These are phyloP conservation scores for Himalopsyche phryganea DNA, from an alignment of 1,140 invertebrate species.

Conservation along the genomic window DNA sequence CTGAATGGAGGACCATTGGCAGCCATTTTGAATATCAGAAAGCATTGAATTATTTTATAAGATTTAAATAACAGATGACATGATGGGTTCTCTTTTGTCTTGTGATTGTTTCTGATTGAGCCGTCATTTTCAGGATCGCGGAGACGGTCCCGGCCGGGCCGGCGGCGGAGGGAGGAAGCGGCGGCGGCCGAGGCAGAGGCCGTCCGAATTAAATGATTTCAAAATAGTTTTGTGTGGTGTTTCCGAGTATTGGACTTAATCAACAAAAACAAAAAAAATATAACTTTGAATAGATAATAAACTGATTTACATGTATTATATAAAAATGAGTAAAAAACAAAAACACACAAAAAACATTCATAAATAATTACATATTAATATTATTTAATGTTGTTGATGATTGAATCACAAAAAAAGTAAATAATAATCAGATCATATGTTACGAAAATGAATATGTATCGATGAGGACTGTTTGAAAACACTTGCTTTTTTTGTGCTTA, in stretches of 20 bases:
- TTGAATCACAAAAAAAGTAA: too few species aligned
- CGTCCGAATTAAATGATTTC: constrained; percentile 27
- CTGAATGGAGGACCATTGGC: too few species aligned
- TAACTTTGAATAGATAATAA: neutral
- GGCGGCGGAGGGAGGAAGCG: constrained; percentile 34
- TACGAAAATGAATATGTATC: too few species aligned
- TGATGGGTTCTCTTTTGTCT: too few species aligned
- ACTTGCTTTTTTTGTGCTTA: too few species aligned
- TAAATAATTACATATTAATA: constrained; percentile 21
- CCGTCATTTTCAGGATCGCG: constrained; percentile 50
- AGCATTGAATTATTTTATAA: too few species aligned
- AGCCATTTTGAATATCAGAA: too few species aligned
- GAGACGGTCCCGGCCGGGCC: constrained; percentile 40
- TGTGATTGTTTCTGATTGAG: too few species aligned
- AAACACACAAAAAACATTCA: constrained; percentile 8
- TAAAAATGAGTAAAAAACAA: constrained; percentile 6
- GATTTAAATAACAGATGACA: too few species aligned
- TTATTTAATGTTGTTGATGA: too few species aligned
- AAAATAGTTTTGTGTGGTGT: constrained; percentile 17
- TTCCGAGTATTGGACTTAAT: constrained; percentile 3
- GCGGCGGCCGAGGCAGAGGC: constrained; percentile 27
- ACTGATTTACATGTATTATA: constrained; percentile 6
- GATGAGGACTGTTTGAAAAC: too few species aligned
- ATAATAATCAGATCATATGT: too few species aligned
- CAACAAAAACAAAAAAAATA: constrained; percentile 2